Conservation (phyloP, 2,888 invertebrate genomes). For the Hirtodrosophila duncani region DNA sequence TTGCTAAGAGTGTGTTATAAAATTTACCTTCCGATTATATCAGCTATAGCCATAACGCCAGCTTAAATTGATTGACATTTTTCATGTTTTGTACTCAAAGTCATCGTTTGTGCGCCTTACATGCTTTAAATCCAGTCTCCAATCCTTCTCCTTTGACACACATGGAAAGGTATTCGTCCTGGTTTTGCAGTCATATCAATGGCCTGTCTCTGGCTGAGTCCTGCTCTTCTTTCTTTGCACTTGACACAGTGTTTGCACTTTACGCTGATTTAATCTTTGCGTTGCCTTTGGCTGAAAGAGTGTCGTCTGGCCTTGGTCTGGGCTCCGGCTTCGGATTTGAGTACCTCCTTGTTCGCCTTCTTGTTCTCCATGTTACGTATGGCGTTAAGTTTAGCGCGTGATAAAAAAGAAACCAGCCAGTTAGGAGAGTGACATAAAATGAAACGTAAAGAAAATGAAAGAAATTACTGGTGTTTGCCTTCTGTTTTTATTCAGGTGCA, state of each 20-base stretch:
- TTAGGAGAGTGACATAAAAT: slow-evolving; percentile 6
- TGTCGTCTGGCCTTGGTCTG: slow-evolving; percentile 18
- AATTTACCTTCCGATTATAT: slow-evolving; percentile 8
- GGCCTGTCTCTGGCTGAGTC: slow-evolving; percentile 27
- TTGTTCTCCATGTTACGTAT: slow-evolving; percentile 27
- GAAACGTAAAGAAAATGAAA: not conserved
- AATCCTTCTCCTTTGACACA: no score
- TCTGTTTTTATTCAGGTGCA: slow-evolving; percentile 20
- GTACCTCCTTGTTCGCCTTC: no score
- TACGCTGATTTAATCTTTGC: slow-evolving; percentile 61
- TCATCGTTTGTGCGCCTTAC: no score
- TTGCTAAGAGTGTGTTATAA: no score
- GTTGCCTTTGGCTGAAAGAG: slow-evolving; percentile 43
- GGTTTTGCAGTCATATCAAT: slow-evolving; percentile 38
- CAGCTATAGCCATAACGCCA: slow-evolving; percentile 38
- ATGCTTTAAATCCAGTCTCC: no score
- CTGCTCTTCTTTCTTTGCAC: slow-evolving; percentile 34
- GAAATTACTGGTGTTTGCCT: slow-evolving; percentile 36
- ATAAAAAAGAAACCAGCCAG: slow-evolving; percentile 41
- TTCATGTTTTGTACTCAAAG: no score
- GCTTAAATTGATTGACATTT: slow-evolving; percentile 64
- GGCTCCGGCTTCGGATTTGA: slow-evolving; percentile 15
- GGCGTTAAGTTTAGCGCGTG: slow-evolving; percentile 52
- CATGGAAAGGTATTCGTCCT: slow-evolving; percentile 7
- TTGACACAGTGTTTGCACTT: slow-evolving; percentile 64